These are phyloP conservation scores for Toxotes lorentzi DNA, from an alignment of 2,797 vertebrate genomes.

Conservation along the genomic window DNA sequence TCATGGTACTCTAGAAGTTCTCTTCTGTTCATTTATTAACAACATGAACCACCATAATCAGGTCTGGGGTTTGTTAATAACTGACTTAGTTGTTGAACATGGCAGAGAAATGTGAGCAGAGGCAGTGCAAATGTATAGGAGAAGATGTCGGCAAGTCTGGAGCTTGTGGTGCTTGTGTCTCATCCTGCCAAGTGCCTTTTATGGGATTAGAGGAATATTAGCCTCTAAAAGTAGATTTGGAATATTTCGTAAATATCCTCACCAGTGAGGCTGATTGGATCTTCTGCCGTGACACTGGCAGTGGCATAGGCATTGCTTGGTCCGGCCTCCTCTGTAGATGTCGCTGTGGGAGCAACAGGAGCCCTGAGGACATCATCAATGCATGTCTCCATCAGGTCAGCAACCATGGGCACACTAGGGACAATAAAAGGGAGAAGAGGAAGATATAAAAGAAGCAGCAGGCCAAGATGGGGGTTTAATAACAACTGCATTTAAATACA, in stretches of 20 bases:
- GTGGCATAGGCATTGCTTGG: constrained; percentile 59
- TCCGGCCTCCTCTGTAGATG: constrained; percentile 77
- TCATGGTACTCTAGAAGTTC: background rate
- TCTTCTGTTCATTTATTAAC: background rate
- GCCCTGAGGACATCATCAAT: constrained; percentile 81
- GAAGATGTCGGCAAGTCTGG: background rate
- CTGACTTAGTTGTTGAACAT: background rate
- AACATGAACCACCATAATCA: background rate
- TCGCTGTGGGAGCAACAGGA: constrained; percentile 71
- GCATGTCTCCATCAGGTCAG: constrained; percentile 89
- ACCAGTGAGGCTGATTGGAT: constrained; percentile 78
- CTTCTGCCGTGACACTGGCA: constrained; percentile 59
- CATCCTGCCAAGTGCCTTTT: too few relatives aligned
- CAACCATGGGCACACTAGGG: constrained; percentile 84
- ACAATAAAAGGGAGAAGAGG: constrained; percentile 25
- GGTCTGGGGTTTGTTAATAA: background rate
- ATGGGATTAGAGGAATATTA: background rate
- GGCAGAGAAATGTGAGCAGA: too few relatives aligned
- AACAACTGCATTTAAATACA: background rate
- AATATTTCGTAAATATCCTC: constrained; percentile 36
- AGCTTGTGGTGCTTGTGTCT: background rate
- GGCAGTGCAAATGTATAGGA: background rate
- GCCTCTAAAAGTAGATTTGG: background rate
- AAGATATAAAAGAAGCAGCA: background rate
- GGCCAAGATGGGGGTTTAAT: background rate